These are phyloP conservation scores for Cerastoderma edule DNA, from an alignment of 2,888 invertebrate genomes.

Conservation along the genomic window DNA sequence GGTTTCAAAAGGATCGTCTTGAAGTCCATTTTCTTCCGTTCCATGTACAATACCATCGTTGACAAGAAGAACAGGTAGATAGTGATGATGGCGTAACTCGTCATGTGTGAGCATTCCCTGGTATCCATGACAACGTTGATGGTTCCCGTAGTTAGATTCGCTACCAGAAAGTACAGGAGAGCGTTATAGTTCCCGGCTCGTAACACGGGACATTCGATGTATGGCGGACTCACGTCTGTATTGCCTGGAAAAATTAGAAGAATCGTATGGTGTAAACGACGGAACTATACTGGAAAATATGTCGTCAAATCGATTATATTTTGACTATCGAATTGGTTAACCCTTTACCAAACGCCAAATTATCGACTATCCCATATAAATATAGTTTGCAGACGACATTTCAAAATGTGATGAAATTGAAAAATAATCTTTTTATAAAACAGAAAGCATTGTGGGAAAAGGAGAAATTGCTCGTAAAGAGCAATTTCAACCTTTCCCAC, in stretches of 20 bases:
- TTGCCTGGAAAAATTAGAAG: neutral
- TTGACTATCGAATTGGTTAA: too few species aligned
- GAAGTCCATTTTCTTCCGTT: neutral
- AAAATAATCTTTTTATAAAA: too few species aligned
- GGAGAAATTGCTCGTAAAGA: too few species aligned
- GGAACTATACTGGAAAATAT: neutral
- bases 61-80: conserved; percentile 6
- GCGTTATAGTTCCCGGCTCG: neutral
- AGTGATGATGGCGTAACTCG: neutral
- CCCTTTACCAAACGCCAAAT: too few species aligned
- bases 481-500: too few species aligned
- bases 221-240: neutral
- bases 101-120: neutral
- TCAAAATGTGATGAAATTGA: too few species aligned
- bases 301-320: too few species aligned
- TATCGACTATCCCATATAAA: too few species aligned
- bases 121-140: conserved; percentile 14
- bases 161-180: conserved; percentile 10
- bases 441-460: too few species aligned
- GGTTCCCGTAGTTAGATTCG: conserved; percentile 1
- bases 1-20: neutral
- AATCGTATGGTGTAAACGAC: neutral
- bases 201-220: conserved; percentile 6
- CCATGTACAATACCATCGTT: conserved; percentile 6
- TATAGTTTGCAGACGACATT: too few species aligned